Evolutionary conservation across 2,113 vertebrate genomes (phyloP), one percentile per base, ranked within the genome.

Genomic region (Calonectris borealis): DNA sequence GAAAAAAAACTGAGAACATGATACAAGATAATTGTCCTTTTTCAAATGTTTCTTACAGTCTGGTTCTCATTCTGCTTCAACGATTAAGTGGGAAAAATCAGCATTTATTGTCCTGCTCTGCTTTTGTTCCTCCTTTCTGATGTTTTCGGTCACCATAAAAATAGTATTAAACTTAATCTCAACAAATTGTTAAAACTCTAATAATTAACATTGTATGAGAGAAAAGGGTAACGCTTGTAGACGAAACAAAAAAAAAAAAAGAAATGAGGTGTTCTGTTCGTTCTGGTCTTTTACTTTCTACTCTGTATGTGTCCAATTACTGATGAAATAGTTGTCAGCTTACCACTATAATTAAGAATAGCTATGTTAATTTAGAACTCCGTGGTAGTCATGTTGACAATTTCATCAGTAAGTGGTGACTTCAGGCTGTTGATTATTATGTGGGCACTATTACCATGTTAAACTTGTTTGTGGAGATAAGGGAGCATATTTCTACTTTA

Each of bases 1-100:
- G 62, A 12, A 46, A 36, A 36, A 73, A 82, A 65, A 4, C 4
- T 26, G 18, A 38, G 36, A 65, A 34, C 0, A 0, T 34, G 20
- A 15, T 48, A 18, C 0, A 7, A 81, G 54, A 17, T 64, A 52
- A 52, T 29, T 73, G 32, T 40, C 22, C 15, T 54, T 81, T 82
- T 78, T 20, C 10, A 86, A 7, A 27, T 65, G 16, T 52, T 93
- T 92, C n/a, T 70, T 52, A 25, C 10, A 16, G 14, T 70, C 40
- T 58, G 4, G 1, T 71, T 94, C 12, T 64, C 29, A 27, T 72
- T 90, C 11, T 54, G 15, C 25, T 86, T 90, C 66, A 58, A 40
- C 76, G 34, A 31, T 3, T 4, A 61, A 24, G 24, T 52, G 44
- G 22, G 8, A 46, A 76, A 36, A 80, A 49, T 3, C 7, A 48